Conservation (phyloP, 2,888 invertebrate species). For the Cyaniris semiargus region DNA sequence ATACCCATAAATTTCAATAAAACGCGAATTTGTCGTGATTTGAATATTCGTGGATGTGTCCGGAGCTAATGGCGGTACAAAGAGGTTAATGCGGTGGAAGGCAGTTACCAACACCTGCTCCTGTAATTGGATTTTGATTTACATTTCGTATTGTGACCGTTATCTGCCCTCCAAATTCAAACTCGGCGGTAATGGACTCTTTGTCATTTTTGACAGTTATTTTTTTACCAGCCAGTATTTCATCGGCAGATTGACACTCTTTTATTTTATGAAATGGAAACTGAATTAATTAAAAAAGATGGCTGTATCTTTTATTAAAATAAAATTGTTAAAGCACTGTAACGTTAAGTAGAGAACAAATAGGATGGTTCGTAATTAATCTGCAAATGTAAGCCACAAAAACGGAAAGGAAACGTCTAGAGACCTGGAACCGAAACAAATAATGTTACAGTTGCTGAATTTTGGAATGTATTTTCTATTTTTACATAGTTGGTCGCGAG, state of each 20-base stretch:
- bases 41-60: constrained; percentile 27
- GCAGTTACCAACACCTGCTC: constrained; percentile 39
- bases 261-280: background rate
- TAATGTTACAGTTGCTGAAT: background rate
- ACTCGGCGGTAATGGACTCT: constrained; percentile 4
- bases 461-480: constrained; percentile 10
- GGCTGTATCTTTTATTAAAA: background rate
- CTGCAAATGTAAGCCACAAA: background rate
- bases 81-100: constrained; percentile 37
- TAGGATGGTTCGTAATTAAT: background rate
- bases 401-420: background rate
- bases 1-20: constrained; percentile 28
- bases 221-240: constrained; percentile 6
- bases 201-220: constrained; percentile 3
- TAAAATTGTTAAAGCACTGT: background rate
- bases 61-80: constrained; percentile 34
- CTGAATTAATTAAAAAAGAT: background rate
- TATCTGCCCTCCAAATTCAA: constrained; percentile 24
- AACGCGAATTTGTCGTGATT: constrained; percentile 29
- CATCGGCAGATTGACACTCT: background rate
- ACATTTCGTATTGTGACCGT: constrained; percentile 28
- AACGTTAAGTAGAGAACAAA: background rate
- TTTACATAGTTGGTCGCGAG: background rate
- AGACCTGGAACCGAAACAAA: background rate
- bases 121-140: constrained; percentile 36